phyloP scores from a whole-genome alignment of 2,797 vertebrate species.

The Lutra lutra region DNA sequence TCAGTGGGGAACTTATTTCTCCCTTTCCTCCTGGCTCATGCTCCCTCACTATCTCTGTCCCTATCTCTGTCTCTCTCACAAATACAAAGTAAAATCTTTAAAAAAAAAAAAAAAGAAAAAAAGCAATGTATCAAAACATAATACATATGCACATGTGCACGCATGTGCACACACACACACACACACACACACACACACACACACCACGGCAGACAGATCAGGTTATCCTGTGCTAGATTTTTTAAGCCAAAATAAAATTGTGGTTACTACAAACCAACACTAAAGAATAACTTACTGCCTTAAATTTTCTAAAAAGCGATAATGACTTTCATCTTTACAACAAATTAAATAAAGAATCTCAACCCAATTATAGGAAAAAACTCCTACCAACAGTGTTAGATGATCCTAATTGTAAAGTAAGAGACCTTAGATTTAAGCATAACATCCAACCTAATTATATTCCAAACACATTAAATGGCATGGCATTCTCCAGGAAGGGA shows the following conservation, averaged over 20 bases:
- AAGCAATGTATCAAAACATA: not conserved
- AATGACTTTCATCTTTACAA: slow-evolving; percentile 78
- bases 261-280: slow-evolving; percentile 83
- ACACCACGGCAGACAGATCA: not conserved
- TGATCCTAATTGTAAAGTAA: slow-evolving; percentile 81
- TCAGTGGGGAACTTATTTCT: no score
- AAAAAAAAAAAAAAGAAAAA: no score
- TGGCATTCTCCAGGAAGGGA: slow-evolving; percentile 67
- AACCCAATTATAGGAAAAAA: slow-evolving; percentile 77
- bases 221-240: slow-evolving; percentile 31
- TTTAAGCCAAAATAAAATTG: slow-evolving; percentile 83
- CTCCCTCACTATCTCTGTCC: no score
- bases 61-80: no score
- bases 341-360: slow-evolving; percentile 80
- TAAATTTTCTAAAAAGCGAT: slow-evolving; percentile 80
- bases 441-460: slow-evolving; percentile 77
- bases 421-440: slow-evolving; percentile 75
- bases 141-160: fast-evolving
- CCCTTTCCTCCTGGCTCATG: no score
- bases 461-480: slow-evolving; percentile 69
- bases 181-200: not conserved
- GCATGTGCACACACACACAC: not conserved
- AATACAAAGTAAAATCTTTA: no score
- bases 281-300: slow-evolving; percentile 81
- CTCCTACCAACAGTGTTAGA: slow-evolving; percentile 66